Percentiles rank a stretch among this genome's conserved stretches.
Conservation (phyloP, 1,140 invertebrate genomes). For the Penaeus indicus region DNA sequence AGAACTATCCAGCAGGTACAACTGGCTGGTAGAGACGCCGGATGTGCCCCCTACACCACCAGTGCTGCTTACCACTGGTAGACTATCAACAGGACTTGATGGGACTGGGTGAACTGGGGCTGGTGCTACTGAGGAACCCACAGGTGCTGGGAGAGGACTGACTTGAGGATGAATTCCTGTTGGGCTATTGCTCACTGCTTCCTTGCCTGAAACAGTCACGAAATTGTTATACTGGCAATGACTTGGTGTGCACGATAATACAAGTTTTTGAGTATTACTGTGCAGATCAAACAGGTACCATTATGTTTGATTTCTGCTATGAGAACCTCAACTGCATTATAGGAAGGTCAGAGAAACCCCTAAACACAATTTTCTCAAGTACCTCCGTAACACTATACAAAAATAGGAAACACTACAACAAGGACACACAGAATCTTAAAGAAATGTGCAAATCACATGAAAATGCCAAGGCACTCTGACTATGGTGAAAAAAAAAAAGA, state of each 20-base stretch:
- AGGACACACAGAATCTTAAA: too few relatives aligned
- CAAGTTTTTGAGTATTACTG: neutral
- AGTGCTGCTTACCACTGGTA: neutral
- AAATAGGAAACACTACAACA: too few relatives aligned
- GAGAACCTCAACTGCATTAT: too few relatives aligned
- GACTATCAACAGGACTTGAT: constrained; percentile 17
- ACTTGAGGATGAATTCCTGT: neutral
- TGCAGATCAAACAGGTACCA: constrained; percentile 12
- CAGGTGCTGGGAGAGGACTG: constrained; percentile 30
- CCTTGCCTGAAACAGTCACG: constrained; percentile 12
- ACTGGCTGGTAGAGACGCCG: constrained; percentile 54
- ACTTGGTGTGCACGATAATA: neutral
- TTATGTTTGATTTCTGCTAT: too few relatives aligned
- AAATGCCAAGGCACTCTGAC: too few relatives aligned
- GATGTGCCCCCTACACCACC: constrained; percentile 40
- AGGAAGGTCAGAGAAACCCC: too few relatives aligned
- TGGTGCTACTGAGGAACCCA: constrained; percentile 16
- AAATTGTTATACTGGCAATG: neutral
- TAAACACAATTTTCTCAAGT: too few relatives aligned
- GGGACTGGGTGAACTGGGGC: constrained; percentile 14
- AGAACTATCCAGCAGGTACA: constrained; percentile 58
- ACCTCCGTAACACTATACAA: too few relatives aligned
- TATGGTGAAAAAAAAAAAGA: too few relatives aligned
- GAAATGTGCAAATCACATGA: too few relatives aligned
- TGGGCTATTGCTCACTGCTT: constrained; percentile 18